Evolutionary conservation across 64 coral and sea anemone species (phyloP), one percentile per base, ranked within the genome.

Genomic region (Montipora efflorescens): DNA sequence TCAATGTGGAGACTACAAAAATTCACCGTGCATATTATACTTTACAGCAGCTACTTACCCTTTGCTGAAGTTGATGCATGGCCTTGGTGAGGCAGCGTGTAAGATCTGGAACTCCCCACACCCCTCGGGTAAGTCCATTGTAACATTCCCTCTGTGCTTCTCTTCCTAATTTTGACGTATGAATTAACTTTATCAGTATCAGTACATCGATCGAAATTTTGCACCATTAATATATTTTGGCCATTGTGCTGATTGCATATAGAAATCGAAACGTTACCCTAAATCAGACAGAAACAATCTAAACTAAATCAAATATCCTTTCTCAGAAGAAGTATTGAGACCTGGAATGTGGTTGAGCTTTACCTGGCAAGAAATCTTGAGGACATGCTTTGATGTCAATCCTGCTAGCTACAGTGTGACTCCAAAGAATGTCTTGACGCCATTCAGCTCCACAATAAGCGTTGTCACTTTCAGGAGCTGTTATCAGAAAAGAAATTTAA

Each of bases 391-490:
- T 93, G 22, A 88, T 47, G 46, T 80, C 76, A 15, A 79, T 82
- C 18, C 62, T 92, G n/a, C 96, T 90, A 11, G 84, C 76, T 4
- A 98, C 96, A 62, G 96, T 98, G 79, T 93, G 92, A 28, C 84
- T 95, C 96, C 96, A 98, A 13, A 84, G 21, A n/a, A 98, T 80
- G 47, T 95, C 96, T 84, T 98, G 96, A 46, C 78, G 81, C 96
- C 96, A 98, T 81, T 95, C 83, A 28, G 96, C 68, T 22, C 89
- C 8, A 79, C 96, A 98, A 59, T 92, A 98, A 3, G 96, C 93
- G 2, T 57, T 48, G 3, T 87, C 89, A 76, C 67, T 90, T 50
- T 43, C 67, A 28, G 90, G 59, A 5, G 94, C 88, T 91, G 67
- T 78, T 16, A 19, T 58, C 5, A 67, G 8, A 43, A 68, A 21